A percentile compares a stretch with the other conserved stretches of the same genome.
phyloP scores from a whole-genome alignment of 2,888 invertebrate species.

The Mythimna impura region DNA sequence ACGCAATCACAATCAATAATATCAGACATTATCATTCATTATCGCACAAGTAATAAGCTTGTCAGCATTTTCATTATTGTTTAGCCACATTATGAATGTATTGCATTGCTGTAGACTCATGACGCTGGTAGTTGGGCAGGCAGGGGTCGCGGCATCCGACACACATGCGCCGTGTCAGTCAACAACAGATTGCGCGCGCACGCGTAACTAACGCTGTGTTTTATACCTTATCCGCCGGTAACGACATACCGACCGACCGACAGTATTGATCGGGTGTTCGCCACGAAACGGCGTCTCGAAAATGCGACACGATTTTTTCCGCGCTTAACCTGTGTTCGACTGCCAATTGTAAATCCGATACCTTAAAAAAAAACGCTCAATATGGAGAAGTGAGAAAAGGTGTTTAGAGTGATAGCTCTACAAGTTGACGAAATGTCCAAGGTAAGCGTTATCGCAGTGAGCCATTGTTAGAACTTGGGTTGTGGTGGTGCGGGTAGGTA shows the following conservation, averaged over 20 bases:
- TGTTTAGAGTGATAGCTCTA: constrained; percentile 68
- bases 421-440: constrained; percentile 84
- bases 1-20: constrained; percentile 19
- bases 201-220: constrained; percentile 79
- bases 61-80: constrained; percentile 28
- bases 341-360: constrained; percentile 58
- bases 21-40: constrained; percentile 9
- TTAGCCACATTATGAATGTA: constrained; percentile 15
- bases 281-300: constrained; percentile 81
- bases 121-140: constrained; percentile 59
- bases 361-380: constrained; percentile 45
- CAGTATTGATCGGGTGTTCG: constrained; percentile 88
- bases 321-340: constrained; percentile 75
- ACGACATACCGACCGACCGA: constrained; percentile 71
- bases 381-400: constrained; percentile 78
- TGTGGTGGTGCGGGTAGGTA: constrained; percentile 75
- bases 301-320: constrained; percentile 80
- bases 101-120: constrained; percentile 35
- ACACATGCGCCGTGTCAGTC: constrained; percentile 84
- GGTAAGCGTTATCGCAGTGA: constrained; percentile 77
- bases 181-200: constrained; percentile 88
- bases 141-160: constrained; percentile 71
- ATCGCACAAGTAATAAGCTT: constrained; percentile 24
- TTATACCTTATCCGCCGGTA: constrained; percentile 84
- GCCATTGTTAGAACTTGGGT: constrained; percentile 64